Conservation (phyloP, 1,140 invertebrate genomes). For the Drosophila rufa region DNA sequence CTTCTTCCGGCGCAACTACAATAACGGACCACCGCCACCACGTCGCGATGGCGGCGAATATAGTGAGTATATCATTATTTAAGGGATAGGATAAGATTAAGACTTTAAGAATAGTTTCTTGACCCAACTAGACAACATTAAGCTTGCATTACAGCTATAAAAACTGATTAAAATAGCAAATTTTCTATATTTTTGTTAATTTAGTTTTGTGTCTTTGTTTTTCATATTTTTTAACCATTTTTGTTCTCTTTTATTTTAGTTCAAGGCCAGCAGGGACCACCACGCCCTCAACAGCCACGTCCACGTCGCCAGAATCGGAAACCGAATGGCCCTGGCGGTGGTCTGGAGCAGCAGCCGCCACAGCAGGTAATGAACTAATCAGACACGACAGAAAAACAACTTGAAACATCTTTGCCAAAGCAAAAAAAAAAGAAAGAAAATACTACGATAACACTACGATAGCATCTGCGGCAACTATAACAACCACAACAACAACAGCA, state of each 20-base stretch:
- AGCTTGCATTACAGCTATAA: too few species aligned
- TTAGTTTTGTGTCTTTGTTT: too few species aligned
- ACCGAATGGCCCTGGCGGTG: conserved; percentile 75
- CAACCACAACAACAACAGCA: conserved; percentile 38
- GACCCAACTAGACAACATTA: too few species aligned
- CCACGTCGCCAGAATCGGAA: conserved; percentile 80
- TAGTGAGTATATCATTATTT: conserved; percentile 77
- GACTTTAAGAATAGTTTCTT: too few species aligned
- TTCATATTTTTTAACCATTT: background rate
- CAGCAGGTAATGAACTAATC: conserved; percentile 84
- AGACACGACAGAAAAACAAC: conserved; percentile 42
- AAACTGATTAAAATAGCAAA: too few species aligned
- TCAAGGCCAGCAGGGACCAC: conserved; percentile 73
- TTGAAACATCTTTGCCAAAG: conserved; percentile 40
- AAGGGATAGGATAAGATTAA: background rate
- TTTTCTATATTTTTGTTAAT: too few species aligned
- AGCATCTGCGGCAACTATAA: conserved; percentile 48
- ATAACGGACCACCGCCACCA: conserved; percentile 85
- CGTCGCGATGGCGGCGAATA: conserved; percentile 86
- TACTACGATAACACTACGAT: conserved; percentile 28
- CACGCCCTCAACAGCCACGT: conserved; percentile 70
- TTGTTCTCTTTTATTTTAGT: conserved; percentile 23
- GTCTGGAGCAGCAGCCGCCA: conserved; percentile 75
- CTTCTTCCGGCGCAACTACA: conserved; percentile 88
- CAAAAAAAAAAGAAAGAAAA: conserved; percentile 5